phyloP scores from a whole-genome alignment of 2,113 vertebrate genomes.

The Myodes glareolus region DNA sequence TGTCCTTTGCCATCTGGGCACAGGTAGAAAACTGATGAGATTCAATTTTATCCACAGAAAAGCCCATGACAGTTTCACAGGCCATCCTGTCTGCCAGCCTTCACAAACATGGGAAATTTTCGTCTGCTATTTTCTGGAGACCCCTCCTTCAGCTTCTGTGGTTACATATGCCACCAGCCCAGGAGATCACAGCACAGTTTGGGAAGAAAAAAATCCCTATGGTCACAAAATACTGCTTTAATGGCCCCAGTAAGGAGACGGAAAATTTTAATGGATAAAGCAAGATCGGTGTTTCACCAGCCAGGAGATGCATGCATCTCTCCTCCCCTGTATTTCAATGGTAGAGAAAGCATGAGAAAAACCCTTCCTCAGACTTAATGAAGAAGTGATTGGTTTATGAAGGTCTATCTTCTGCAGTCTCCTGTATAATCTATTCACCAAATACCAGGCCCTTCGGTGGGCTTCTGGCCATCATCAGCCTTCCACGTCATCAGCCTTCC shows the following conservation, averaged over 20 bases:
- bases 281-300: not conserved
- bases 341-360: not conserved
- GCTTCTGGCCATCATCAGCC: not conserved
- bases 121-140: not conserved
- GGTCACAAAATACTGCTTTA: not conserved
- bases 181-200: not conserved
- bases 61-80: conserved; percentile 10
- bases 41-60: not conserved
- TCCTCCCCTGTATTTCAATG: not conserved
- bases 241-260: not conserved
- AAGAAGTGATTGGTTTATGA: not conserved
- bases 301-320: not conserved
- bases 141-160: not conserved
- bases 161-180: not conserved
- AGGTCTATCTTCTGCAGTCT: not conserved
- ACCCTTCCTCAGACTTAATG: not conserved
- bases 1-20: not conserved
- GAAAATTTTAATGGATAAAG: not conserved
- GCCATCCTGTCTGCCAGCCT: not conserved
- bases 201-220: not conserved
- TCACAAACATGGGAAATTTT: not conserved
- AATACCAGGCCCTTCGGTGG: not conserved
- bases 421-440: not conserved
- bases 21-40: not conserved
- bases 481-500: too few species aligned